phyloP scores from a whole-genome alignment of 2,113 vertebrate species.

The Clarias batrachus region DNA sequence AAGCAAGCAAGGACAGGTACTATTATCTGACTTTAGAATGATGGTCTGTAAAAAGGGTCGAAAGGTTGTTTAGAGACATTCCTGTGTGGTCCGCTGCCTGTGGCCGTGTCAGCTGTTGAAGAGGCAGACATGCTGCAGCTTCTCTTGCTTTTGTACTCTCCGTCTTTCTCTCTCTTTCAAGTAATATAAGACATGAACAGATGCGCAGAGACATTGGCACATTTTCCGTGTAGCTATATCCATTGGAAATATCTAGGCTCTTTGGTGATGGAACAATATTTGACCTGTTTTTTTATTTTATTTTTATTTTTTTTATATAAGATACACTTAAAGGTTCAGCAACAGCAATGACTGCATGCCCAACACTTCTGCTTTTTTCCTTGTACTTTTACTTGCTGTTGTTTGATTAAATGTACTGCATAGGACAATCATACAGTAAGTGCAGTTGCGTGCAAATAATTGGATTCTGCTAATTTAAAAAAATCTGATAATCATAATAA shows the following conservation, averaged over 20 bases:
- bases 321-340: no score
- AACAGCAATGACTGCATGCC: no score
- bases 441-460: no score
- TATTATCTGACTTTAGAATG: constrained; percentile 39
- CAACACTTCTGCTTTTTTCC: no score
- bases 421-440: no score
- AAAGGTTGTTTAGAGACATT: constrained; percentile 19
- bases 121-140: constrained; percentile 7
- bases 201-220: constrained; percentile 21
- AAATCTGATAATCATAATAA: no score
- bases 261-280: background rate
- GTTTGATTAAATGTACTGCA: no score
- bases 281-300: no score
- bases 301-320: no score
- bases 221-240: constrained; percentile 4
- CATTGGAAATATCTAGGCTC: background rate
- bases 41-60: constrained; percentile 29
- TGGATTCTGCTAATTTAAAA: no score
- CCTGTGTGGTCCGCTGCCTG: constrained; percentile 27
- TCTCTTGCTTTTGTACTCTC: constrained; percentile 25
- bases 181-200: constrained; percentile 46
- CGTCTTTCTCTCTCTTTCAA: background rate
- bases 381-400: no score
- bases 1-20: constrained; percentile 26
- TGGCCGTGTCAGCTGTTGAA: constrained; percentile 37